A percentile compares a stretch with the other conserved stretches of the same genome.
These are phyloP conservation scores for Pristiophorus japonicus DNA, from an alignment of 2,113 vertebrate species.

Conservation along the genomic window DNA sequence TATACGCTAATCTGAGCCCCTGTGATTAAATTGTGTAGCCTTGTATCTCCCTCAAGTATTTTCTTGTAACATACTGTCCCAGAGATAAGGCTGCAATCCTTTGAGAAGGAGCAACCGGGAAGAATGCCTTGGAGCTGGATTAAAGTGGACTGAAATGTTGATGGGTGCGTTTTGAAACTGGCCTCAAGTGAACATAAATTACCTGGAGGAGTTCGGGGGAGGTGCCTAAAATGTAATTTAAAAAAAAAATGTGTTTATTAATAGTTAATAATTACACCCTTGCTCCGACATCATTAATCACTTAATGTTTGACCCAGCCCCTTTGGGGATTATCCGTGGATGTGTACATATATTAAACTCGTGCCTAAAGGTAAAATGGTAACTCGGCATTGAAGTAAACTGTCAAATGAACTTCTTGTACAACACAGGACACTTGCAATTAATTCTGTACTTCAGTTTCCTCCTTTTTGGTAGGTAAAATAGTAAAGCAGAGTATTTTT, in stretches of 20 bases:
- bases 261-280: background rate
- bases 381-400: background rate
- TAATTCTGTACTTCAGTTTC: background rate
- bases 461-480: no score
- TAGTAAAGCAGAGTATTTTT: no score
- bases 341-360: background rate
- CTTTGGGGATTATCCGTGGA: background rate
- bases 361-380: background rate
- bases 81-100: background rate
- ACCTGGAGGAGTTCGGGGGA: background rate
- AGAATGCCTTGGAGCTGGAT: background rate
- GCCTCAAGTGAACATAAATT: background rate
- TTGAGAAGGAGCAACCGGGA: background rate
- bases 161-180: background rate
- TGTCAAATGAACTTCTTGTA: background rate
- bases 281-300: background rate
- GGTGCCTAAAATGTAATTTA: background rate
- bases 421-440: background rate
- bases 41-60: background rate
- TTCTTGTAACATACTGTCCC: background rate
- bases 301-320: no score
- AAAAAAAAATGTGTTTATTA: background rate
- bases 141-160: background rate
- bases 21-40: background rate
- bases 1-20: background rate